These are phyloP conservation scores for Spodoptera exigua DNA, from an alignment of 2,888 invertebrate genomes.

Conservation along the genomic window DNA sequence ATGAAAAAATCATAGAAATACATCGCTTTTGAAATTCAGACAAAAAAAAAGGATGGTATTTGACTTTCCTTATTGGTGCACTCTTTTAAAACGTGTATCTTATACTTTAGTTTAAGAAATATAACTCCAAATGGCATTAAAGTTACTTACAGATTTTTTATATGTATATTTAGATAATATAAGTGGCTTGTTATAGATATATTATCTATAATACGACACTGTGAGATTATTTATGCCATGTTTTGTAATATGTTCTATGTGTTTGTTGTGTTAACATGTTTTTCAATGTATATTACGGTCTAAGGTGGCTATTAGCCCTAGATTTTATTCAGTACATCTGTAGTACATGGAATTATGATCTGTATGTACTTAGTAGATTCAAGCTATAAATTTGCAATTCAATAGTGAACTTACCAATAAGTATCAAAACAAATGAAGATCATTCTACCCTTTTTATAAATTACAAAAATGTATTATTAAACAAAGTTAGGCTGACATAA, in stretches of 20 bases:
- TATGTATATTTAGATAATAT: constrained; percentile 79
- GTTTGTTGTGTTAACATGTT: constrained; percentile 37
- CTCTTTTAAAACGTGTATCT: constrained; percentile 30
- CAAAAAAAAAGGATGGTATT: too few species aligned
- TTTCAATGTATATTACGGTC: constrained; percentile 57
- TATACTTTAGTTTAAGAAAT: constrained; percentile 54
- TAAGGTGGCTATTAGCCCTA: constrained; percentile 39
- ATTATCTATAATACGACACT: constrained; percentile 53
- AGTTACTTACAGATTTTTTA: constrained; percentile 76
- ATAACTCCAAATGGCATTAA: constrained; percentile 76
- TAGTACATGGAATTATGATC: neutral
- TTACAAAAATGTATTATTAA: too few species aligned
- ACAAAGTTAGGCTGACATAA: too few species aligned
- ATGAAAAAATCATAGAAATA: too few species aligned
- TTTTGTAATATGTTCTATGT: constrained; percentile 27
- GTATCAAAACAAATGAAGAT: too few species aligned
- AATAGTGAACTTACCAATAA: too few species aligned
- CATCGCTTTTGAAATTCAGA: too few species aligned
- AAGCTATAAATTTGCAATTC: too few species aligned
- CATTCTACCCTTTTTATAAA: too few species aligned
- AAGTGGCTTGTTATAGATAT: constrained; percentile 62
- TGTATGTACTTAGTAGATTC: too few species aligned
- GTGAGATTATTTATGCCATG: constrained; percentile 55
- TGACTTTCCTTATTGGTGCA: constrained; percentile 10
- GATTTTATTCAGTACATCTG: constrained; percentile 20